These are phyloP conservation scores for Holothuria leucospilota DNA, from an alignment of 53 echinoderm and acorn worm genomes.

Conservation along the genomic window DNA sequence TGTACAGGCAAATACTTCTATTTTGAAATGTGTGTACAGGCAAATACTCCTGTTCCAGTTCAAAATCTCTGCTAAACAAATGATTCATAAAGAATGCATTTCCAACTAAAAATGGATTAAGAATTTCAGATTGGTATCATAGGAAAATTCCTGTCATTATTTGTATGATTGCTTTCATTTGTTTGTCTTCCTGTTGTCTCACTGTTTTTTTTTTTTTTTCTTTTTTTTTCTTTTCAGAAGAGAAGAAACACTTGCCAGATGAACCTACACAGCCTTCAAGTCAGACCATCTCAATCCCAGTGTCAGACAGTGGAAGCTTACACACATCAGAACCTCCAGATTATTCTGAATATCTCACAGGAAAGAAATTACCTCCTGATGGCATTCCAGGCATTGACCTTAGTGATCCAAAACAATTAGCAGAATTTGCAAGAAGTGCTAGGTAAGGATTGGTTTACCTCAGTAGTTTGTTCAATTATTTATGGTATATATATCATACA, in stretches of 20 bases:
- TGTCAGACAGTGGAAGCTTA: constrained; percentile 45
- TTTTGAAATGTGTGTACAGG: no score
- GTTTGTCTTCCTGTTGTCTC: no score
- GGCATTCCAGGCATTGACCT: constrained; percentile 98
- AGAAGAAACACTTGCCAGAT: constrained; percentile 92
- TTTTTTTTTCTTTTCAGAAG: constrained; percentile 57
- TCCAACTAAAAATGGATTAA: no score
- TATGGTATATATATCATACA: no score
- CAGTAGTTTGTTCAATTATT: not conserved
- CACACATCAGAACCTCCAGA: constrained; percentile 81
- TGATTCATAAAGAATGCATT: no score
- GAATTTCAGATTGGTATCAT: no score
- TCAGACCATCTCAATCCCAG: constrained; percentile 76
- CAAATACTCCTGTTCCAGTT: no score
- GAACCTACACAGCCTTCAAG: constrained; percentile 80
- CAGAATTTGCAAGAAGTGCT: constrained; percentile 95
- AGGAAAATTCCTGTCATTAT: no score
- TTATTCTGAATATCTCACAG: constrained; percentile 98
- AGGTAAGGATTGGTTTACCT: not conserved
- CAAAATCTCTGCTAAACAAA: no score
- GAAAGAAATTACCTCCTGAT: constrained; percentile 98
- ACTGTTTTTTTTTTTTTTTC: no score
- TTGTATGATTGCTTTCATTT: no score
- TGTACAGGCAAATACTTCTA: no score
- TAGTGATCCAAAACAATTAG: constrained; percentile 98